Conservation (phyloP, 1,140 invertebrate species). For the Philotrypesis tridentata region DNA sequence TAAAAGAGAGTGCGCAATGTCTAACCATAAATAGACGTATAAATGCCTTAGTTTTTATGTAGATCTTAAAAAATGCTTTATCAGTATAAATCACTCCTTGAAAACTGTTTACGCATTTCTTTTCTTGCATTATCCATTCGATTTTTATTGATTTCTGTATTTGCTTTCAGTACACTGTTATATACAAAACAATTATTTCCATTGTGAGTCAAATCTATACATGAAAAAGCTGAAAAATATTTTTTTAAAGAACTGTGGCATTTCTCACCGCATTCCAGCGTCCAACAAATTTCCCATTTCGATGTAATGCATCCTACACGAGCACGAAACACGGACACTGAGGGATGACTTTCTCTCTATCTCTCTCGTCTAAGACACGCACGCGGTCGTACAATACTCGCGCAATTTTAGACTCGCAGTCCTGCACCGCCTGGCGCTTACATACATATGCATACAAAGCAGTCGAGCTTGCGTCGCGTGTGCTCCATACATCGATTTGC, state of each 20-base stretch:
- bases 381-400: not conserved
- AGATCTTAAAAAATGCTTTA: too few relatives aligned
- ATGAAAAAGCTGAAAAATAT: too few relatives aligned
- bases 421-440: not conserved
- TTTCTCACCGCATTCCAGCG: too few relatives aligned
- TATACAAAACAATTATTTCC: conserved; percentile 97
- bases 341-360: not conserved
- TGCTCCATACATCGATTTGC: conserved; percentile 1
- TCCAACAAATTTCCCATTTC: too few relatives aligned
- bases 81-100: too few relatives aligned
- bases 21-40: too few relatives aligned
- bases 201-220: conserved; percentile 95
- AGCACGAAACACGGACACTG: not conserved
- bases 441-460: conserved; percentile 33
- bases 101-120: too few relatives aligned
- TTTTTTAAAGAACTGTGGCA: too few relatives aligned
- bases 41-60: not conserved
- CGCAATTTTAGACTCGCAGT: not conserved
- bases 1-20: too few relatives aligned
- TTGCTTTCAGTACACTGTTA: conserved; percentile 89
- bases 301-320: too few relatives aligned
- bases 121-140: too few relatives aligned
- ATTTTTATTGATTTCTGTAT: not conserved
- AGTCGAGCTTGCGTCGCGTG: not conserved
- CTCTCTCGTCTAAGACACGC: too few relatives aligned